phyloP scores from a whole-genome alignment of 2,888 invertebrate genomes.

The Leptogaster cylindrica region DNA sequence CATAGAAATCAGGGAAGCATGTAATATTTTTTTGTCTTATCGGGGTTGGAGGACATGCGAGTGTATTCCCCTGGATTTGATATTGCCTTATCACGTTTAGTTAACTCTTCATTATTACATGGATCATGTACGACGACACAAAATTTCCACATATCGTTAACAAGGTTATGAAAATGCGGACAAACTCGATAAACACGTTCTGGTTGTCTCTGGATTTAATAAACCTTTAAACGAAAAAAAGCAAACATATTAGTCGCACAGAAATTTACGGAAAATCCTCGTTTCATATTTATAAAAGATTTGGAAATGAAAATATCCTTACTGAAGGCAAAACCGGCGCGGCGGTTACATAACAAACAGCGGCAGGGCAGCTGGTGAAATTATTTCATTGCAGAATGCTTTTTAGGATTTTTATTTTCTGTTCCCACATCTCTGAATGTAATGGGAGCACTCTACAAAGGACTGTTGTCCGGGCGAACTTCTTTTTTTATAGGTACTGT shows the following conservation, averaged over 20 bases:
- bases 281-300: conserved; percentile 3
- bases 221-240: neutral
- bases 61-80: conserved; percentile 6
- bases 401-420: conserved; percentile 6
- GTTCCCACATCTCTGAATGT: neutral
- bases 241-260: neutral
- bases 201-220: conserved; percentile 3
- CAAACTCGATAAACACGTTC: neutral
- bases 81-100: conserved; percentile 18
- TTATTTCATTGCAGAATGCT: conserved; percentile 29
- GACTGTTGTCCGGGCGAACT: no score
- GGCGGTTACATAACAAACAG: conserved; percentile 17
- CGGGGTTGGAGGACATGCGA: neutral
- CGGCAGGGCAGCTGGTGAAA: conserved; percentile 1
- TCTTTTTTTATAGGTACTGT: no score
- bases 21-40: conserved; percentile 9
- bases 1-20: conserved; percentile 1
- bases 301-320: neutral
- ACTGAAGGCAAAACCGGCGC: neutral
- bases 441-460: neutral
- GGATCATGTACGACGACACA: neutral
- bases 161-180: neutral
- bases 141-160: neutral
- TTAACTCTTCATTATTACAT: conserved; percentile 5
- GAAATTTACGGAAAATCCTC: neutral